Percentiles rank a stretch among this genome's conserved stretches.
Evolutionary conservation across 1,140 invertebrate genomes (phyloP).

Genomic region (Ridgeia piscesae): DNA sequence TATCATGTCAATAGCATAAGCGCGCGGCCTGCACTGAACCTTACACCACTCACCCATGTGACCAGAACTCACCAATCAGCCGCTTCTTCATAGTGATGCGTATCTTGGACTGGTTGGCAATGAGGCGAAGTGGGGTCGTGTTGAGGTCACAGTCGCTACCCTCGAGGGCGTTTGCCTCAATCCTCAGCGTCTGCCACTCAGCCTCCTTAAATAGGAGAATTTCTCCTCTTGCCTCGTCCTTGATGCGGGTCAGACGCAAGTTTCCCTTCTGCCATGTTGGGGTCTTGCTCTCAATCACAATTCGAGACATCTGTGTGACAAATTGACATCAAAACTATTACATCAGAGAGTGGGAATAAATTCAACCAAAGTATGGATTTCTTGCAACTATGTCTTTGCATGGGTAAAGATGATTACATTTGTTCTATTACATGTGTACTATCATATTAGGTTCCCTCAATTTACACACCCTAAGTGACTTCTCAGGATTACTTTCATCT

Average conservation of each 20-base stretch:
- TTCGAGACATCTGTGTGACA: constrained; percentile 76
- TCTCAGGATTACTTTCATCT: neutral
- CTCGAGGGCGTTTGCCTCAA: constrained; percentile 73
- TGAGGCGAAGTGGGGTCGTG: constrained; percentile 80
- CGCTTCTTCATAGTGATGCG: constrained; percentile 96
- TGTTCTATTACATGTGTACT: neutral
- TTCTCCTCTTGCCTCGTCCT: constrained; percentile 83
- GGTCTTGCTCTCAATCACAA: constrained; percentile 88
- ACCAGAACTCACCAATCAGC: constrained; percentile 69
- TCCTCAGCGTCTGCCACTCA: constrained; percentile 92
- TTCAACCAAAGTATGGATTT: neutral
- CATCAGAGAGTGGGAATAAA: neutral
- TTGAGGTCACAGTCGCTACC: constrained; percentile 28
- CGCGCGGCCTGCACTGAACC: too few species aligned
- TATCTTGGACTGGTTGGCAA: constrained; percentile 93
- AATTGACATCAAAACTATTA: neutral
- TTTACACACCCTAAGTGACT: too few species aligned
- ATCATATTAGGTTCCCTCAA: too few species aligned
- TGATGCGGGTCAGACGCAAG: constrained; percentile 84
- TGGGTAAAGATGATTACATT: neutral
- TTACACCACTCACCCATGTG: neutral
- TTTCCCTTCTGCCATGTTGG: constrained; percentile 82
- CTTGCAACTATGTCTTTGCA: neutral
- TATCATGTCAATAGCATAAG: too few species aligned
- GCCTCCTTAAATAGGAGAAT: constrained; percentile 96